Conservation (phyloP, 2,888 invertebrate species). For the Lasioglossum leucozonium region DNA sequence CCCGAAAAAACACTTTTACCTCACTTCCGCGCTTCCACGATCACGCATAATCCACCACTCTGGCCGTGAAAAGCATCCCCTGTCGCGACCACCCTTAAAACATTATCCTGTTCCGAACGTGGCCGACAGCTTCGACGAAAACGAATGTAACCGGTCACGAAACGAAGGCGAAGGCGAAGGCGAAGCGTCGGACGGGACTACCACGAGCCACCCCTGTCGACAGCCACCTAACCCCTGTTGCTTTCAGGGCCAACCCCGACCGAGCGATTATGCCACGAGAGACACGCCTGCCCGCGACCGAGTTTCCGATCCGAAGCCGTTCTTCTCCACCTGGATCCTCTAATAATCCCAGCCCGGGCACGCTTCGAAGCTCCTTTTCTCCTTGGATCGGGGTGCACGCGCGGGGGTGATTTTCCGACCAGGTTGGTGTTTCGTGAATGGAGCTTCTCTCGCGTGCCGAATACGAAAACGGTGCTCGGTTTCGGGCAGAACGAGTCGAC, state of each 20-base stretch:
- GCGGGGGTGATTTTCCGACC: conserved; percentile 34
- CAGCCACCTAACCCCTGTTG: background rate
- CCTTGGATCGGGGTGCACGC: background rate
- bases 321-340: conserved; percentile 11
- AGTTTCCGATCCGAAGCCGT: conserved; percentile 10
- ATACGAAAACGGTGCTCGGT: conserved; percentile 51
- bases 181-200: conserved; percentile 39
- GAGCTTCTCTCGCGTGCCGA: conserved; percentile 43
- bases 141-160: background rate
- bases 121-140: background rate
- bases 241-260: conserved; percentile 18
- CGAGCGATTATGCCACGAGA: conserved; percentile 17
- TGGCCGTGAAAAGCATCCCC: background rate
- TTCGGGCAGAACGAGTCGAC: conserved; percentile 59
- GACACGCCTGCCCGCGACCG: conserved; percentile 48
- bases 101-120: conserved; percentile 10
- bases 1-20: conserved; percentile 83
- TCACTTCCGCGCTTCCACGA: conserved; percentile 69
- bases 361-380: background rate
- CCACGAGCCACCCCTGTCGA: conserved; percentile 25
- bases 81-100: background rate
- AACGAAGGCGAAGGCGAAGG: background rate
- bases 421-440: conserved; percentile 68
- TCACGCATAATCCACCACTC: conserved; percentile 66
- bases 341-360: background rate